Evolutionary conservation across 1,140 invertebrate species (phyloP).

Genomic region (Drosophila nikananu): DNA sequence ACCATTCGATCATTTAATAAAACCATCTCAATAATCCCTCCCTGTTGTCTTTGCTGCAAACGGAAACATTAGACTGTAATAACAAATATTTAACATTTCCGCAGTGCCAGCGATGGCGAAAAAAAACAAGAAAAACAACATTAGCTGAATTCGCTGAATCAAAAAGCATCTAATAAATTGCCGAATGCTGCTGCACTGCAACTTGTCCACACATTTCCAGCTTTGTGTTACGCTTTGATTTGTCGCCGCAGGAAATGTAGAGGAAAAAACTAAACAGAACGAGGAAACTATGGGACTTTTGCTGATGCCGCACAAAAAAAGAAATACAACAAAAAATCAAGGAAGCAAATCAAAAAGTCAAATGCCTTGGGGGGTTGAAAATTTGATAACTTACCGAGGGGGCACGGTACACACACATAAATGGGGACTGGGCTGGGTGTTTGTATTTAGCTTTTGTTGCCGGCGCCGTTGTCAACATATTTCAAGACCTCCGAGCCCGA

Average conservation of each 20-base stretch:
- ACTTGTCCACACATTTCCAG: slow-evolving; percentile 50
- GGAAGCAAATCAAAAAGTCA: slow-evolving; percentile 75
- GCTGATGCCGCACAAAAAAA: slow-evolving; percentile 69
- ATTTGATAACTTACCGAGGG: slow-evolving; percentile 28
- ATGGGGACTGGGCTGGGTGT: slow-evolving; percentile 5
- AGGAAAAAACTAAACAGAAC: slow-evolving; percentile 31
- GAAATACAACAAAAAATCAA: slow-evolving; percentile 22
- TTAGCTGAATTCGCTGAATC: slow-evolving; percentile 51
- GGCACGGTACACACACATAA: background rate
- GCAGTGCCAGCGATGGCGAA: slow-evolving; percentile 36
- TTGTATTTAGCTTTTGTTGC: slow-evolving; percentile 62
- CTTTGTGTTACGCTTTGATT: slow-evolving; percentile 78
- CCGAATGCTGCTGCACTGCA: slow-evolving; percentile 67
- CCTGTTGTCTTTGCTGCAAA: slow-evolving; percentile 54
- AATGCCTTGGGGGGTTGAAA: slow-evolving; percentile 73
- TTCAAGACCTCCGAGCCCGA: slow-evolving; percentile 51
- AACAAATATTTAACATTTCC: slow-evolving; percentile 84
- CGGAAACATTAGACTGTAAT: slow-evolving; percentile 82
- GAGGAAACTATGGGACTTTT: slow-evolving; percentile 61
- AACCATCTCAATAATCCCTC: background rate
- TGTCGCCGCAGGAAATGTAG: slow-evolving; percentile 58
- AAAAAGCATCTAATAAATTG: slow-evolving; percentile 76
- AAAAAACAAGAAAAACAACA: slow-evolving; percentile 33
- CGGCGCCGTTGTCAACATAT: slow-evolving; percentile 83
- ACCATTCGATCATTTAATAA: slow-evolving; percentile 3